phyloP scores from a whole-genome alignment of 2,888 invertebrate genomes.

The Agonopterix arenella region DNA sequence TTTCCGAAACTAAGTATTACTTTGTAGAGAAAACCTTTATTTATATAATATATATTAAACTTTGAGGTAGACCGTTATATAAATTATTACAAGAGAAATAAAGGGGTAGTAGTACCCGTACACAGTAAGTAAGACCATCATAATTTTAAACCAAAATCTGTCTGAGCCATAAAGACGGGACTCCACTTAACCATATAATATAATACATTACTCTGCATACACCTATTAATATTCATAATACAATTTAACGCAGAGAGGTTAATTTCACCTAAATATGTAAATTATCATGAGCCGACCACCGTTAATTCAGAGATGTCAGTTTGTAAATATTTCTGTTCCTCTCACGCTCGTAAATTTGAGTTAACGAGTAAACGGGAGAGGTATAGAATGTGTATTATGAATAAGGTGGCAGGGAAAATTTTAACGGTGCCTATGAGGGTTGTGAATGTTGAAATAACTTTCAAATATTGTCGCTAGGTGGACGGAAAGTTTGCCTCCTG shows the following conservation, averaged over 20 bases:
- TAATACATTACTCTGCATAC: slow-evolving; percentile 51
- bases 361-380: slow-evolving; percentile 35
- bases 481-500: slow-evolving; percentile 71
- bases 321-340: slow-evolving; percentile 58
- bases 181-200: slow-evolving; percentile 48
- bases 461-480: slow-evolving; percentile 78
- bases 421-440: slow-evolving; percentile 78
- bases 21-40: too few relatives aligned
- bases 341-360: slow-evolving; percentile 21
- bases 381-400: slow-evolving; percentile 60
- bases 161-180: slow-evolving; percentile 56
- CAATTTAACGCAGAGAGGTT: slow-evolving; percentile 75
- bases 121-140: slow-evolving; percentile 11
- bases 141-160: slow-evolving; percentile 46
- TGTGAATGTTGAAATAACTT: slow-evolving; percentile 77
- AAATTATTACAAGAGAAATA: too few relatives aligned
- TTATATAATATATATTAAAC: too few relatives aligned
- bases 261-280: slow-evolving; percentile 78
- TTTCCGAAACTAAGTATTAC: too few relatives aligned
- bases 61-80: too few relatives aligned
- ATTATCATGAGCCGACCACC: slow-evolving; percentile 78
- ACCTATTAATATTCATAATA: slow-evolving; percentile 76
- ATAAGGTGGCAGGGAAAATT: slow-evolving; percentile 74
- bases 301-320: slow-evolving; percentile 73
- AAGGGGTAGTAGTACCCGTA: too few relatives aligned